Percentiles rank a stretch among this genome's conserved stretches.
Conservation (phyloP, 2,113 vertebrate genomes). For the Nycticorax nycticorax region DNA sequence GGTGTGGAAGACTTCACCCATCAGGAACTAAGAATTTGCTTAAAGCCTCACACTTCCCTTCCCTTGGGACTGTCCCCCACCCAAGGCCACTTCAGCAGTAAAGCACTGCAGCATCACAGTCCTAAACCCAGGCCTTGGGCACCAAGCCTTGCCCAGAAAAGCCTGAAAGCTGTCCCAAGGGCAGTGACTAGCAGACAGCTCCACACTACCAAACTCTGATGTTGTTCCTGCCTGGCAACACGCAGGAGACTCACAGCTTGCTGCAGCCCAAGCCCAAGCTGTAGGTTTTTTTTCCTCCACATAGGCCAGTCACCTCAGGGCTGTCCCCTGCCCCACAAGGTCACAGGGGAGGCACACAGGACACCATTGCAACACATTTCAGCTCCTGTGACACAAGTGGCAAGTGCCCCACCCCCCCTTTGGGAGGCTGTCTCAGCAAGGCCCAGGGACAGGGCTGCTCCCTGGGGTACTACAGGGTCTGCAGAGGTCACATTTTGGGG, state of each 20-base stretch:
- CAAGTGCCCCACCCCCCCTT: not conserved
- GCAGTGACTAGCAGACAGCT: not conserved
- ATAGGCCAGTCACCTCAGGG: not conserved
- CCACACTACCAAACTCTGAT: not conserved
- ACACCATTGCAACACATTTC: accelerated
- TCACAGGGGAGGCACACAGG: not conserved
- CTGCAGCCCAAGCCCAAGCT: not conserved
- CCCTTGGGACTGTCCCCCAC: no score
- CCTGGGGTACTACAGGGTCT: not conserved
- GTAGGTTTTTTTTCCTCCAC: not conserved
- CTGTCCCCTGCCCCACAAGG: not conserved
- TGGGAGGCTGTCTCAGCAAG: not conserved
- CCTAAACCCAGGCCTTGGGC: not conserved
- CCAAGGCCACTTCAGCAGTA: not conserved
- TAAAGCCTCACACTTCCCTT: accelerated
- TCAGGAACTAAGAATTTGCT: not conserved
- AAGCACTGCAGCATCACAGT: not conserved
- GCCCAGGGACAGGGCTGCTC: not conserved
- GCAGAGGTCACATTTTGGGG: not conserved
- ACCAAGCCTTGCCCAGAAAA: not conserved
- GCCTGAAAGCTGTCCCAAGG: not conserved
- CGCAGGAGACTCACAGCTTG: accelerated
- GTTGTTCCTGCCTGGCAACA: not conserved
- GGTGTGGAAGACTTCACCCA: no score
- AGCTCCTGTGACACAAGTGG: not conserved